These are phyloP conservation scores for Diabrotica undecimpunctata DNA, from an alignment of 1,140 invertebrate genomes.

Conservation along the genomic window DNA sequence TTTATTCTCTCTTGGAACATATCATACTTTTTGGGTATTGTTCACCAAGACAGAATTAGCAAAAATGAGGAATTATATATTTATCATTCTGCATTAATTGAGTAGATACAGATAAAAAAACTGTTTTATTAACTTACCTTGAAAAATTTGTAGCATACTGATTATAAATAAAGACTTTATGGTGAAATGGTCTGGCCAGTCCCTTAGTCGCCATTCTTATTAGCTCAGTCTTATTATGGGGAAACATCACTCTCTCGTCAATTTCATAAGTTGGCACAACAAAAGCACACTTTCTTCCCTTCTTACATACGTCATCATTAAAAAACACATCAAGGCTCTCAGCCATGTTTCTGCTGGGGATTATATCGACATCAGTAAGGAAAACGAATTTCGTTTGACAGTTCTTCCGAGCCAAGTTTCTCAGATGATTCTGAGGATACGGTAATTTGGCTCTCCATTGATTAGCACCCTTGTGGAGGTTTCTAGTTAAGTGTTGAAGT, in stretches of 20 bases:
- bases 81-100: neutral
- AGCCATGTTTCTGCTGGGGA: slow-evolving; percentile 68
- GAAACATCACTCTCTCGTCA: slow-evolving; percentile 71
- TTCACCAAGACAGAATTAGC: too few species aligned
- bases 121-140: slow-evolving; percentile 55
- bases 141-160: slow-evolving; percentile 90
- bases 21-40: too few species aligned
- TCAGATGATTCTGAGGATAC: slow-evolving; percentile 83
- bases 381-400: slow-evolving; percentile 77
- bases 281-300: slow-evolving; percentile 69
- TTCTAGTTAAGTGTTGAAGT: slow-evolving; percentile 53
- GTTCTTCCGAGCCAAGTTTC: slow-evolving; percentile 80
- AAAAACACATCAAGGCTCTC: slow-evolving; percentile 68
- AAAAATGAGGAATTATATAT: slow-evolving; percentile 4
- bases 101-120: neutral
- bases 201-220: slow-evolving; percentile 70
- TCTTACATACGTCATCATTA: slow-evolving; percentile 36
- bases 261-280: slow-evolving; percentile 92
- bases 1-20: too few species aligned
- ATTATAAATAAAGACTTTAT: slow-evolving; percentile 88
- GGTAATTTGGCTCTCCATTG: slow-evolving; percentile 66
- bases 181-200: slow-evolving; percentile 84
- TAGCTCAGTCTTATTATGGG: slow-evolving; percentile 73
- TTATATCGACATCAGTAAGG: slow-evolving; percentile 80
- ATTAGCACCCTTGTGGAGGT: slow-evolving; percentile 31